Base-by-base conservation (phyloP, 2,797 vertebrate species). In the Notoglanidium macrostoma region DNA sequence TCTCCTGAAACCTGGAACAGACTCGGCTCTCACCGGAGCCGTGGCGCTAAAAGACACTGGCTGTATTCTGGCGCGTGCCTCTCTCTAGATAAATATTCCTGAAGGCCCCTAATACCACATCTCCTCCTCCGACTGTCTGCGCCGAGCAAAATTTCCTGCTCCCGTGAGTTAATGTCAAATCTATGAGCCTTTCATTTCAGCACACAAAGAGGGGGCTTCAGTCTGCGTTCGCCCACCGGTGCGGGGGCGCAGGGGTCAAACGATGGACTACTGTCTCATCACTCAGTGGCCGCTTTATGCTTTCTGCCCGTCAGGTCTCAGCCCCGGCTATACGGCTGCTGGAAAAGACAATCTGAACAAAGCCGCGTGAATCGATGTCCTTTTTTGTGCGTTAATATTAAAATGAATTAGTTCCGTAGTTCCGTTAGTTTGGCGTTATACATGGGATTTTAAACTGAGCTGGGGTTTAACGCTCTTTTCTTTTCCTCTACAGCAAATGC, bases 71-170 rank as follows among this genome's bases (percentile, higher is more conserved):
- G 92, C 72, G n/a, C 90, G 90, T 92, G 91, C 94, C 93, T 93
- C 93, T 93, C 92, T 92, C 92, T 93, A 92, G 94, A 94, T 95
- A 96, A 95, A 96, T 96, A 95, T 95, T 94, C 95, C 95, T 91
- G 93, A 96, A 95, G 94, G 78, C 83, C 93, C 94, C 92, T 94
- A 95, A 95, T 95, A 95, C 90, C 89, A 90, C 88, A 73, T 91
- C 87, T 90, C 78, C 86, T 92, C 87, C 88, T 86, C 87, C 57
- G 65, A 93, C 87, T 91, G 91, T 94, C 94, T 94, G 90, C 90
- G 77, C 78, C 29, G 26, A 73, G 89, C 63, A 57, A 95, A 94
- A 95, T 95, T 94, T 95, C 94, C 94, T 94, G 94, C 78, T 87
- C 55, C 92, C 90, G 93, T 93, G 93, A 94, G 94, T 94, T 95